A percentile compares a stretch with the other conserved stretches of the same genome.
phyloP scores from a whole-genome alignment of 2,113 vertebrate genomes.

The Apeltes quadracus region DNA sequence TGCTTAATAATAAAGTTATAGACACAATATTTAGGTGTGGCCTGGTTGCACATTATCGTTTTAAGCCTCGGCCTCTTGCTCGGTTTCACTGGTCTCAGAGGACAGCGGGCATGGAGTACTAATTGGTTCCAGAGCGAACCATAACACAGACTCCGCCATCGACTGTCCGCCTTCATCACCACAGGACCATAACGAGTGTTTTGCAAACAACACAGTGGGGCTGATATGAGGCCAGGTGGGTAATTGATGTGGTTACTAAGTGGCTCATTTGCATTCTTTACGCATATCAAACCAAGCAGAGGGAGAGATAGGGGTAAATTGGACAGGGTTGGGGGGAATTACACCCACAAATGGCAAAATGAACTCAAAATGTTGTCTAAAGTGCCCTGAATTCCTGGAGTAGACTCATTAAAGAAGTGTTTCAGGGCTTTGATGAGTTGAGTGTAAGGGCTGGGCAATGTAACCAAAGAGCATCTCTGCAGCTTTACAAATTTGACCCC shows the following conservation, averaged over 20 bases:
- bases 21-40: slow-evolving; percentile 56
- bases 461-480: not conserved
- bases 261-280: slow-evolving; percentile 97
- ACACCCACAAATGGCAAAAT: slow-evolving; percentile 84
- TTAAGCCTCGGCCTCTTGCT: slow-evolving; percentile 80
- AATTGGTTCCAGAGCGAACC: slow-evolving; percentile 97
- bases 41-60: slow-evolving; percentile 81
- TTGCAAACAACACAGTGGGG: slow-evolving; percentile 92
- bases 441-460: not conserved
- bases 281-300: slow-evolving; percentile 80
- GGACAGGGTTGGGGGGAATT: slow-evolving; percentile 40
- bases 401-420: slow-evolving; percentile 86
- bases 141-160: slow-evolving; percentile 82
- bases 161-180: slow-evolving; percentile 88
- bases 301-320: slow-evolving; percentile 79
- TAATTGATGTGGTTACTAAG: slow-evolving; percentile 99
- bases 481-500: not conserved
- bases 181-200: slow-evolving; percentile 91
- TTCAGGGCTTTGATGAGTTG: slow-evolving; percentile 42
- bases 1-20: slow-evolving; percentile 47
- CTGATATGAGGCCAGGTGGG: slow-evolving; percentile 95
- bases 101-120: slow-evolving; percentile 82
- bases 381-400: slow-evolving; percentile 79
- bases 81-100: slow-evolving; percentile 81
- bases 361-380: slow-evolving; percentile 71